Evolutionary conservation across 1,140 invertebrate species (phyloP).

Genomic region (Druon quercuslanigerum): DNA sequence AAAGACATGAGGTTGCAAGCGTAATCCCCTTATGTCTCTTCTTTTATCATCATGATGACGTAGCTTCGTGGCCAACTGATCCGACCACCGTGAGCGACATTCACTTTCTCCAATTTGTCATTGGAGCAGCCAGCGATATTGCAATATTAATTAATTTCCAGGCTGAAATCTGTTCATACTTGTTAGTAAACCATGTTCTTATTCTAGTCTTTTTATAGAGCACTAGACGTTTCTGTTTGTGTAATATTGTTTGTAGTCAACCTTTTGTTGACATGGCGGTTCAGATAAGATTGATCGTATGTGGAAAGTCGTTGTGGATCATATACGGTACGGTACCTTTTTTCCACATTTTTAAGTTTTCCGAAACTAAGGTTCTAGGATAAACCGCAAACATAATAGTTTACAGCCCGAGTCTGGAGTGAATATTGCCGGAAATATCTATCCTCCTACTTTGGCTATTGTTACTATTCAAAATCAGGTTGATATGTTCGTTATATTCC

Average conservation of each 20-base stretch:
- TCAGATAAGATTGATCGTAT: conserved; percentile 61
- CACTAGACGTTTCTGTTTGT: conserved; percentile 38
- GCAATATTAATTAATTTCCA: conserved; percentile 67
- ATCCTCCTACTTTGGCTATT: too few species aligned
- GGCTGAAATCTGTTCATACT: conserved; percentile 51
- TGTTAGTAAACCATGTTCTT: conserved; percentile 43
- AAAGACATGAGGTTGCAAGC: conserved; percentile 5
- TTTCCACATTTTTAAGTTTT: too few species aligned
- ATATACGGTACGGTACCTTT: too few species aligned
- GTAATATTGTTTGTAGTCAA: conserved; percentile 33
- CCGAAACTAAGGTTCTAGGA: too few species aligned
- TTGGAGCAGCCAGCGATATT: conserved; percentile 55
- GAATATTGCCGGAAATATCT: too few species aligned
- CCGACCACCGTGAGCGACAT: conserved; percentile 52
- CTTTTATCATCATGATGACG: conserved; percentile 56
- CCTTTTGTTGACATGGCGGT: conserved; percentile 36
- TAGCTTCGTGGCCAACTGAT: conserved; percentile 38
- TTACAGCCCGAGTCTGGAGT: too few species aligned
- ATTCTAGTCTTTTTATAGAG: conserved; percentile 42
- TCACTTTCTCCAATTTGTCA: conserved; percentile 68
- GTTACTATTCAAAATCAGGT: too few species aligned
- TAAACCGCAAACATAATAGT: too few species aligned
- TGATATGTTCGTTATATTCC: too few species aligned
- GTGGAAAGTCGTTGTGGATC: conserved; percentile 49
- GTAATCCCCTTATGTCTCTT: conserved; percentile 39